phyloP scores from a whole-genome alignment of 2,888 invertebrate genomes.

The Andrena marginata region DNA sequence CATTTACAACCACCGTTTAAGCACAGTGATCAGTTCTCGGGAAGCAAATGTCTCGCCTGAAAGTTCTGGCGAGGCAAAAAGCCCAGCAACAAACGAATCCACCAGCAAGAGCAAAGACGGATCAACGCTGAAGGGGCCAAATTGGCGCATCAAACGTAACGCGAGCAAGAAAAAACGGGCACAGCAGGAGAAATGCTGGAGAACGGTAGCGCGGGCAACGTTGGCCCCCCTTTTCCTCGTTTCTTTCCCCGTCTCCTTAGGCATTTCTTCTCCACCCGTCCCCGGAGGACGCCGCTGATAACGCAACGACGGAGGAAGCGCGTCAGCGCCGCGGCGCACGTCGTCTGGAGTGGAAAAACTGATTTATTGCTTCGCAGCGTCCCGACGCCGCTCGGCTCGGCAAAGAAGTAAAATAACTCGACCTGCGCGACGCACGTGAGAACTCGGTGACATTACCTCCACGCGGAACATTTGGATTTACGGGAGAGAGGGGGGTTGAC shows the following conservation, averaged over 20 bases:
- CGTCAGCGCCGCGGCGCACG: slow-evolving; percentile 60
- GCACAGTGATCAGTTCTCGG: no score
- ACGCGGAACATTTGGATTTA: slow-evolving; percentile 28
- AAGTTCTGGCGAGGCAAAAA: not conserved
- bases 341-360: slow-evolving; percentile 70
- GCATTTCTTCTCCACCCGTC: slow-evolving; percentile 31
- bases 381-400: slow-evolving; percentile 42
- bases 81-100: slow-evolving; percentile 1
- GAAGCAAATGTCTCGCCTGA: no score
- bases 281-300: slow-evolving; percentile 60
- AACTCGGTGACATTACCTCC: slow-evolving; percentile 41
- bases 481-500: not conserved
- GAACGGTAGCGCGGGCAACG: slow-evolving; percentile 35
- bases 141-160: slow-evolving; percentile 22
- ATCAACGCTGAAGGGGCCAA: not conserved
- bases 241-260: slow-evolving; percentile 15
- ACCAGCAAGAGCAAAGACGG: not conserved
- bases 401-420: slow-evolving; percentile 55
- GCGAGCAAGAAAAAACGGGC: not conserved
- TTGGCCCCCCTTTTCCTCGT: slow-evolving; percentile 1
- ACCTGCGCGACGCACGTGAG: slow-evolving; percentile 37
- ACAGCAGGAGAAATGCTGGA: not conserved
- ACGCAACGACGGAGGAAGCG: slow-evolving; percentile 64
- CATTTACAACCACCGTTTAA: no score
- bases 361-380: slow-evolving; percentile 70